Conservation (phyloP, 1,140 invertebrate genomes). For the Chlorops oryzae region DNA sequence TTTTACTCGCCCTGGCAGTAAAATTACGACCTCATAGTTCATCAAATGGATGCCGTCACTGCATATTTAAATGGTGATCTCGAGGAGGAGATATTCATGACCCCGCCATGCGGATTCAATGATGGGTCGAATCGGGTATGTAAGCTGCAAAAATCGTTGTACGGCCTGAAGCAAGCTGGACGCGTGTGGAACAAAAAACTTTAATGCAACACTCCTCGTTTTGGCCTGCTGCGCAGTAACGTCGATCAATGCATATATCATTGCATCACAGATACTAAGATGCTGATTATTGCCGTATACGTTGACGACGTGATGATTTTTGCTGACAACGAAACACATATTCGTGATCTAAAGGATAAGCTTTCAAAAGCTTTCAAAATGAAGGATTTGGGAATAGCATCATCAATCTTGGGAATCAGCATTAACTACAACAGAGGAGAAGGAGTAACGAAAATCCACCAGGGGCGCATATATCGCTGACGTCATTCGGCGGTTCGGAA, state of each 20-base stretch:
- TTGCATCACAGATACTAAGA: no score
- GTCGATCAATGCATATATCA: slow-evolving; percentile 18
- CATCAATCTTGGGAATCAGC: no score
- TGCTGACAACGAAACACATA: no score
- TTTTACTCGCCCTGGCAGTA: neutral
- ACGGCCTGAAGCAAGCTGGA: slow-evolving; percentile 31
- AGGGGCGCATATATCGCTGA: no score
- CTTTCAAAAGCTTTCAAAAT: no score
- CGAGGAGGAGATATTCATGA: slow-evolving; percentile 47
- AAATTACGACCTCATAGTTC: slow-evolving; percentile 32
- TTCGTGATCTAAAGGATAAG: no score
- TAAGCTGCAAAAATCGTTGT: slow-evolving; percentile 24
- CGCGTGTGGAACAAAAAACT: slow-evolving; percentile 24
- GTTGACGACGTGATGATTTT: no score
- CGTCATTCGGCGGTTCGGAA: no score
- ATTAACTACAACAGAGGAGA: no score
- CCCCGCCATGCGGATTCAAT: slow-evolving; percentile 34
- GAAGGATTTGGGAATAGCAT: no score
- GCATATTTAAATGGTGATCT: slow-evolving; percentile 47
- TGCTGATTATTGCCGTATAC: no score
- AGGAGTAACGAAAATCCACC: no score
- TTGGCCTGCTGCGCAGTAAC: slow-evolving; percentile 8
- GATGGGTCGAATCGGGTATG: slow-evolving; percentile 11
- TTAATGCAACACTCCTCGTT: slow-evolving; percentile 27
- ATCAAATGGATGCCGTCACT: slow-evolving; percentile 43